Evolutionary conservation across 2,113 vertebrate species (phyloP), one percentile per base, ranked within the genome.

Genomic region (Notarius quadriscutis): DNA sequence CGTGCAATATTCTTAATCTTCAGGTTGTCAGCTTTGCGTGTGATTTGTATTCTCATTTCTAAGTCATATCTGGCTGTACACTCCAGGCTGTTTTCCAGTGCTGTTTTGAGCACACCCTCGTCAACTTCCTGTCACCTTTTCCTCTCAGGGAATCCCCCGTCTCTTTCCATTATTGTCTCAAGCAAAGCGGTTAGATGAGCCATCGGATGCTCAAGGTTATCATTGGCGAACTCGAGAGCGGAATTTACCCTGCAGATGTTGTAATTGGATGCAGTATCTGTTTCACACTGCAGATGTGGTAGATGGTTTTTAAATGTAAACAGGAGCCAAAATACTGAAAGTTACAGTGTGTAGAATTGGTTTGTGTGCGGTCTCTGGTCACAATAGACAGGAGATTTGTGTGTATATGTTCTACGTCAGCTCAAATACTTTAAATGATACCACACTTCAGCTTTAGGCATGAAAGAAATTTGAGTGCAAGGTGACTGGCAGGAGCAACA

Each of bases 81-180:
- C 5, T 60, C 79, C 34, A 15, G 51, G n/a, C 27, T 11, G 10
- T 62, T 81, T 62, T 81, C 18, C 34, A 82, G 4, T 7, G 27
- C 22, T 67, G 81, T 82, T 82, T 48, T 62, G 10, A 51, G 51
- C 81, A 65, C 81, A 27, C 34, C 81, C 60, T 51, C 41, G 12
- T 25, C 20, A 41, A 65, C 60, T 65, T 83, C 34, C 34, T 65
- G 50, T 63, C 22, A 50, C 41, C 81, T 65, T 82, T 22, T 34
- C 55, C 78, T 81, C 60, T 62, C 30, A 50, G 81, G 81, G 81
- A 83, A 51, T 83, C 25, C 62, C 78, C 81, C 5, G 41, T 67
- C 34, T 67, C 11, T 67, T 20, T 67, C 11, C 25, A 5, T 67
- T 15, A 18, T 67, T 51, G 81, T 67, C 62, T 67, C 62, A 18